These are phyloP conservation scores for Propithecus deckenii DNA, from an alignment of 2,797 vertebrate species.

Conservation along the genomic window DNA sequence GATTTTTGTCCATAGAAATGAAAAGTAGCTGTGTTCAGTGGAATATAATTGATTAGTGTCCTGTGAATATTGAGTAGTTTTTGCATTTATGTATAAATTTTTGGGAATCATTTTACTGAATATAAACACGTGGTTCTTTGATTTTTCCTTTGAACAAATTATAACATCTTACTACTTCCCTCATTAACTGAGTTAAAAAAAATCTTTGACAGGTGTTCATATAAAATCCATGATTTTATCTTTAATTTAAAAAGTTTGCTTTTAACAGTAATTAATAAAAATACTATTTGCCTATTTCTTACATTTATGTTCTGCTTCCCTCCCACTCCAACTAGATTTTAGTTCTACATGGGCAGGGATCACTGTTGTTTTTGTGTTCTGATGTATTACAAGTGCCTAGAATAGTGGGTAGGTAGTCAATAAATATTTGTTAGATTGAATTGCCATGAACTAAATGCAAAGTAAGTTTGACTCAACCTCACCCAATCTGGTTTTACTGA, in stretches of 20 bases:
- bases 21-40: neutral
- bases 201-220: neutral
- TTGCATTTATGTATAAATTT: neutral
- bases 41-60: neutral
- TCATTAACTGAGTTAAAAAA: neutral
- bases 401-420: neutral
- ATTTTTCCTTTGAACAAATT: neutral
- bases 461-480: neutral
- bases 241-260: slow-evolving; percentile 26
- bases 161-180: neutral
- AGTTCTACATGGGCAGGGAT: neutral
- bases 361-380: neutral
- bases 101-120: neutral
- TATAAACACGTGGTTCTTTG: neutral
- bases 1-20: neutral
- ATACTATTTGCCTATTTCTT: neutral
- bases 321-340: neutral
- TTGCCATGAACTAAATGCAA: neutral
- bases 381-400: neutral
- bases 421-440: slow-evolving; percentile 21
- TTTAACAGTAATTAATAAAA: neutral
- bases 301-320: slow-evolving; percentile 11
- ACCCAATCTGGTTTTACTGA: neutral
- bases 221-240: neutral
- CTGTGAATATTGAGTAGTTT: neutral